A percentile compares a stretch with the other conserved stretches of the same genome.
Evolutionary conservation across 92 coral and sea anemone genomes (phyloP).

Genomic region (Porites lobata): DNA sequence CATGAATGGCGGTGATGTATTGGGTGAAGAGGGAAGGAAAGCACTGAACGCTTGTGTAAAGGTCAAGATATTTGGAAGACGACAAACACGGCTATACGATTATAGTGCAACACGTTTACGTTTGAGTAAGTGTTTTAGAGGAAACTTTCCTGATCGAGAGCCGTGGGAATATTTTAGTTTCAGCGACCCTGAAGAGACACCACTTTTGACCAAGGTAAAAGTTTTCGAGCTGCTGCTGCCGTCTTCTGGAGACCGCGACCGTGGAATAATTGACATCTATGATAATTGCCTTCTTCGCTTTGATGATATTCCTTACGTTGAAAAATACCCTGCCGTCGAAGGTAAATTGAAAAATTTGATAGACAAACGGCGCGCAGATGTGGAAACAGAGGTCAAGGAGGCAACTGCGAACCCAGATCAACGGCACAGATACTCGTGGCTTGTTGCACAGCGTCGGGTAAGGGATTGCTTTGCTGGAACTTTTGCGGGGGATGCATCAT

Average conservation of each 20-base stretch:
- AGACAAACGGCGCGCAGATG: background rate
- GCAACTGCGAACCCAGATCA: background rate
- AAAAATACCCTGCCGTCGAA: background rate
- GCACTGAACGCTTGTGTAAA: slow-evolving; percentile 27
- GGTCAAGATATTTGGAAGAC: slow-evolving; percentile 15
- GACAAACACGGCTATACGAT: background rate
- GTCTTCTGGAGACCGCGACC: too few species aligned
- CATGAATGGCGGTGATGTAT: slow-evolving; percentile 7
- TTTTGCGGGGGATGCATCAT: slow-evolving; percentile 8
- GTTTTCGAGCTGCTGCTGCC: too few species aligned
- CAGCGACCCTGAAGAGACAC: too few species aligned
- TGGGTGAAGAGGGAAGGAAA: slow-evolving; percentile 25
- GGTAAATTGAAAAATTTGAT: background rate
- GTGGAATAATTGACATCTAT: background rate
- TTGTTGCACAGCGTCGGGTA: slow-evolving; percentile 33
- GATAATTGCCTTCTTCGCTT: background rate
- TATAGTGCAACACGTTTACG: background rate
- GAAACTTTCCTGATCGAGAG: background rate
- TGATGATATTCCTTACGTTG: background rate
- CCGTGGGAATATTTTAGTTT: background rate
- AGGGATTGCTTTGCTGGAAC: slow-evolving; percentile 30
- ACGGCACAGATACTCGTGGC: slow-evolving; percentile 1
- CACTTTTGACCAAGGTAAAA: too few species aligned
- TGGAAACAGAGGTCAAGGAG: background rate
- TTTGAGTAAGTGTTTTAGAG: background rate